Evolutionary conservation across 2,113 vertebrate species (phyloP).

Genomic region (Paratilapia polleni): DNA sequence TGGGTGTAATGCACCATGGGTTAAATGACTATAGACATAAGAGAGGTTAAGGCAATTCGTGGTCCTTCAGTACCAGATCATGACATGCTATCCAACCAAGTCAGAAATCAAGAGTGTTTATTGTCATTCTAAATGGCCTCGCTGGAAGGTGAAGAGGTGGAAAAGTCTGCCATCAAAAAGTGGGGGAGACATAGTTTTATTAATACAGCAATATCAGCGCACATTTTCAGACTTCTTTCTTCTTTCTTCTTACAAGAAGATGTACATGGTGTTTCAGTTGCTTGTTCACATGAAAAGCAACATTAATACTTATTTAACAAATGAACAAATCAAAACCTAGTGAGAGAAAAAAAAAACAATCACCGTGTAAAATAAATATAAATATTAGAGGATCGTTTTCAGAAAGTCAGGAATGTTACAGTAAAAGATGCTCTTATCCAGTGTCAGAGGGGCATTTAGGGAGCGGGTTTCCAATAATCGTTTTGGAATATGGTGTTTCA

Average conservation of each 20-base stretch:
- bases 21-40: background rate
- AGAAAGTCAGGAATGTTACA: background rate
- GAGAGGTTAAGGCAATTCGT: background rate
- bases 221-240: background rate
- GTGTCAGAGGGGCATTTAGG: rapidly evolving
- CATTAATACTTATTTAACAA: background rate
- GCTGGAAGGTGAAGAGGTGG: background rate
- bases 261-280: no score
- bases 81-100: slow-evolving; percentile 1
- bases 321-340: background rate
- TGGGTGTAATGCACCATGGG: background rate
- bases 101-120: background rate
- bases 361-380: background rate
- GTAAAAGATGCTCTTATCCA: background rate
- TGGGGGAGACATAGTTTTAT: no score
- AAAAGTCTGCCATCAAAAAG: no score
- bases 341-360: background rate
- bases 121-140: background rate
- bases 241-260: no score
- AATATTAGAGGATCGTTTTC: background rate
- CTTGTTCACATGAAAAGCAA: background rate
- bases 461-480: background rate
- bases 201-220: no score
- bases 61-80: background rate
- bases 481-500: background rate